These are phyloP conservation scores for Aselliscus stoliczkanus DNA, from an alignment of 2,797 vertebrate genomes.

Conservation along the genomic window DNA sequence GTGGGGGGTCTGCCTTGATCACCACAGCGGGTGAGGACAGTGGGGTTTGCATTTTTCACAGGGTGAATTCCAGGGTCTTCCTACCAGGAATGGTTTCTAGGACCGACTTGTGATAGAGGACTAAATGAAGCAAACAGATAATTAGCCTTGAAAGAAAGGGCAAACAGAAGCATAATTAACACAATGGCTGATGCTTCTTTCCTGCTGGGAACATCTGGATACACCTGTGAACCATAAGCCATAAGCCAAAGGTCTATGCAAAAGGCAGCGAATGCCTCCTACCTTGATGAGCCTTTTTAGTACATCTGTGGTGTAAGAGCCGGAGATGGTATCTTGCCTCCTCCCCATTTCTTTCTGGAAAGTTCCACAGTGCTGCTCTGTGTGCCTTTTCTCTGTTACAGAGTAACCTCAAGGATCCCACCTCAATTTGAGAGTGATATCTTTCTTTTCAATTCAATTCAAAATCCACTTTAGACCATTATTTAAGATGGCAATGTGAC, in stretches of 20 bases:
- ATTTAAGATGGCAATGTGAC: background rate
- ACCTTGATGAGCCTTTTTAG: background rate
- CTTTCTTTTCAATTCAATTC: background rate
- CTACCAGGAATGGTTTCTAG: background rate
- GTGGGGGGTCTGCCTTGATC: background rate
- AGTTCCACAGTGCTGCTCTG: background rate
- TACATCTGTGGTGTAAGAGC: accelerated
- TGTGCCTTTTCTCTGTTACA: background rate
- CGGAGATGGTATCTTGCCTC: background rate
- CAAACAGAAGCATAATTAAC: background rate
- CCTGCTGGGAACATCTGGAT: conserved; percentile 36
- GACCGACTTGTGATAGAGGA: background rate
- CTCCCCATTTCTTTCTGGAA: background rate
- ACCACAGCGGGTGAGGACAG: background rate
- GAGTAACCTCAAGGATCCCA: background rate
- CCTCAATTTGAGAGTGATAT: background rate
- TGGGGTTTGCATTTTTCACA: conserved; percentile 8
- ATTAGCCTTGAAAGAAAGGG: conserved; percentile 36
- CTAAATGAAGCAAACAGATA: background rate
- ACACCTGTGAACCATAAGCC: background rate
- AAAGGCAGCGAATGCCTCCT: too few species aligned
- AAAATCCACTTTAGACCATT: background rate
- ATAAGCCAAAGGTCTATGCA: background rate
- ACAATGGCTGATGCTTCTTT: background rate
- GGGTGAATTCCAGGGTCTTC: background rate